Base-by-base conservation (phyloP, 2,888 invertebrate genomes). In the Prosopocoilus inquinatus region DNA sequence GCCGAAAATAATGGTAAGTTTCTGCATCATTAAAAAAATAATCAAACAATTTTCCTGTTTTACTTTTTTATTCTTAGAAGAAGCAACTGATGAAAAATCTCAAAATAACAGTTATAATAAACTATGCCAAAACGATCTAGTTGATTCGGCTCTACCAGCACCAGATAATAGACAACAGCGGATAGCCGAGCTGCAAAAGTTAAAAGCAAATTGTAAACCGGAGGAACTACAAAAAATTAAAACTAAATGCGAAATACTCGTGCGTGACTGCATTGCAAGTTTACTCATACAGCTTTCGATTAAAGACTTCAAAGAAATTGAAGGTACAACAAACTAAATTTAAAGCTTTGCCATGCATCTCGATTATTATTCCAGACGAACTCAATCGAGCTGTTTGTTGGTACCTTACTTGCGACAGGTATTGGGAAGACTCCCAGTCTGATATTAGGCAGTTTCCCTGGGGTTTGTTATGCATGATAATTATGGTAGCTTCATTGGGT, bases 371-470 rank as follows among this genome's bases (percentile, higher is more conserved):
- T 72, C 4, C 76, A 94, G 94, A 91, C 73, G 92, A 93, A 75
- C 83, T 94, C 78, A 91, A 93, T 75, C 86, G 90, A 69, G 90
- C 90, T 2, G 88, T 94, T 41, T 95, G 95, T 76, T 94, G 94
- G 88, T 94, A 93, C 78, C 80, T 95, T 70, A 92, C 92, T 62
- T 95, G 95, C 73, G 93, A 94, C 74, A 86, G 90, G 60, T 94
- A 93, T 77, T 94, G 94, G 93, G 92, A 94, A 76, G 91, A 92
- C 75, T 81, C 83, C 2, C 87, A 89, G 60, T 82, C 85, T 9
- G 85, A 88, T 62, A 84, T 87, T 47, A 83, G 89, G 65, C 86
- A 86, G 61, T 91, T 92, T 72, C 91, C 92, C 28, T 91, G 91
- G 90, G 90, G 90, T 47, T 80, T 86, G 48, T 78, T 86, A 49